Conservation (phyloP, 1,140 invertebrate genomes). For the Nephotettix cincticeps region DNA sequence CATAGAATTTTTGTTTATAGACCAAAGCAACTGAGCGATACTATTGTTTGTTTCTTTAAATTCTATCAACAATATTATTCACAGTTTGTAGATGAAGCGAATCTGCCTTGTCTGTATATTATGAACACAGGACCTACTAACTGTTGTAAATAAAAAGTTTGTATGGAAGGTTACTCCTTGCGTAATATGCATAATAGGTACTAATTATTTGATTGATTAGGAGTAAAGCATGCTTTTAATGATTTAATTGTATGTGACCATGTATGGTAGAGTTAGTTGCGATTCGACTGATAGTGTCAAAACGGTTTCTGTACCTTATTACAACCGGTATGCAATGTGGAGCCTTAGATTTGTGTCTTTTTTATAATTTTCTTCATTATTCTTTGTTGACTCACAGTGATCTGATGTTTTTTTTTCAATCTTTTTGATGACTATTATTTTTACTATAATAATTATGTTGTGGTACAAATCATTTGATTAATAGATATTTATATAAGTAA, state of each 20-base stretch:
- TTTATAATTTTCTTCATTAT: neutral
- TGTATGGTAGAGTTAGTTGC: conserved; percentile 30
- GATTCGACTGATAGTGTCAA: conserved; percentile 26
- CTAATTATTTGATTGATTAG: conserved; percentile 37
- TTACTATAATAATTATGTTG: neutral
- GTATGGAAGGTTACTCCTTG: conserved; percentile 22
- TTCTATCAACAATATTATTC: neutral
- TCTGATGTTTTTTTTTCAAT: neutral
- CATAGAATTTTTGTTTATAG: neutral
- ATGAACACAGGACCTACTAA: neutral
- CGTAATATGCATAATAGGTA: conserved; percentile 34
- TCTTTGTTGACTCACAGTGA: neutral
- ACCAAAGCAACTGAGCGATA: neutral
- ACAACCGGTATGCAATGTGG: conserved; percentile 25
- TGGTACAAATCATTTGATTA: too few relatives aligned
- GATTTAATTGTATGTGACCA: conserved; percentile 36
- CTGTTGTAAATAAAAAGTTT: conserved; percentile 26
- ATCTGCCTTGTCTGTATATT: conserved; percentile 2
- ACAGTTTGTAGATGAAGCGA: neutral
- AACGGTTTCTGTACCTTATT: conserved; percentile 23
- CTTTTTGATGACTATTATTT: too few relatives aligned
- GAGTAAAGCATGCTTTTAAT: conserved; percentile 26
- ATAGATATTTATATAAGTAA: too few relatives aligned
- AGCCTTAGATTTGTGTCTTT: conserved; percentile 26
- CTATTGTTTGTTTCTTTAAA: neutral